phyloP scores from a whole-genome alignment of 2,113 vertebrate genomes.

The Thunnus maccoyii region DNA sequence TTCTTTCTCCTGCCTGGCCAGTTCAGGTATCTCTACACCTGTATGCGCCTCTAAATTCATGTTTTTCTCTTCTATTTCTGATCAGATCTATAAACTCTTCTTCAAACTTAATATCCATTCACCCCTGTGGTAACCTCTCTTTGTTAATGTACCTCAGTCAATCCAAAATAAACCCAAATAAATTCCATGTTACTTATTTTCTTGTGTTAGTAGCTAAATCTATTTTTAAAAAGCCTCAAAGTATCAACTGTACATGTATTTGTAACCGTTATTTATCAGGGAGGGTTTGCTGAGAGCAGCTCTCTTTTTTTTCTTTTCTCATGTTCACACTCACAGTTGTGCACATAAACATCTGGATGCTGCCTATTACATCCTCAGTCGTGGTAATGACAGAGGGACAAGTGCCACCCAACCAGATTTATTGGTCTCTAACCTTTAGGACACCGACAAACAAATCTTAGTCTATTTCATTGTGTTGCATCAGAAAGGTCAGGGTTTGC shows the following conservation, averaged over 20 bases:
- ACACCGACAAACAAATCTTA: neutral
- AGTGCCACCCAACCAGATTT: too few relatives aligned
- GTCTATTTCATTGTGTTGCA: neutral
- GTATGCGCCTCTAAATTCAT: neutral
- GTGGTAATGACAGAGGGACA: neutral
- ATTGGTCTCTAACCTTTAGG: too few relatives aligned
- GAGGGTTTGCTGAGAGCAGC: neutral
- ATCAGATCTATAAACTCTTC: neutral
- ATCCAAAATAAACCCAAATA: neutral
- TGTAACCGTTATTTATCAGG: neutral
- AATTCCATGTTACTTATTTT: neutral
- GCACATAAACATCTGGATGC: too few relatives aligned
- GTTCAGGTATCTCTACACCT: neutral
- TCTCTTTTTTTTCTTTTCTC: too few relatives aligned
- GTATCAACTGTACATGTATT: neutral
- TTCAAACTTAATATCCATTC: neutral
- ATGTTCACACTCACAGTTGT: too few relatives aligned
- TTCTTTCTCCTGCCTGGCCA: neutral
- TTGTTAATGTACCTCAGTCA: neutral
- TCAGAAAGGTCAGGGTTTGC: neutral
- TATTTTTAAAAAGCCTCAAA: neutral
- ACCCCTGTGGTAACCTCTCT: neutral
- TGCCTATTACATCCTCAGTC: too few relatives aligned
- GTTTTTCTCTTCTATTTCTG: neutral
- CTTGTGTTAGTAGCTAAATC: neutral